phyloP scores from a whole-genome alignment of 1,140 invertebrate species.

The Tetramorium alpestre region DNA sequence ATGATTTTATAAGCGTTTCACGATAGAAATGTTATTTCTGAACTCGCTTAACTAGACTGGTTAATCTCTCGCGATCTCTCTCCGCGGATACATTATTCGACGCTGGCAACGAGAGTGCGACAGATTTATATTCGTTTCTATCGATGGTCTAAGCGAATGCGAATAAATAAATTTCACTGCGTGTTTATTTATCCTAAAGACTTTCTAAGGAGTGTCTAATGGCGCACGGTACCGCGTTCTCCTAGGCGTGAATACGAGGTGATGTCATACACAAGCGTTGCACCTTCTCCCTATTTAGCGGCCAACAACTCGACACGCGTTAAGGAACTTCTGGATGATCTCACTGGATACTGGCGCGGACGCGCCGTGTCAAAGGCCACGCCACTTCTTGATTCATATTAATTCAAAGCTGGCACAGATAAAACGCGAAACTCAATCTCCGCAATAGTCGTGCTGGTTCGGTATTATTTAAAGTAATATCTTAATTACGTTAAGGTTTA shows the following conservation, averaged over 20 bases:
- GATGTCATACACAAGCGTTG: slow-evolving; percentile 74
- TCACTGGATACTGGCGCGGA: slow-evolving; percentile 54
- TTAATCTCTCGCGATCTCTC: slow-evolving; percentile 35
- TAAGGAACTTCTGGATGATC: slow-evolving; percentile 65
- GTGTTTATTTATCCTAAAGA: slow-evolving; percentile 71
- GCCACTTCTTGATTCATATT: slow-evolving; percentile 51
- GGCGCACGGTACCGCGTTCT: slow-evolving; percentile 44
- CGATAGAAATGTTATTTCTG: slow-evolving; percentile 27
- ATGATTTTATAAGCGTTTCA: slow-evolving; percentile 11
- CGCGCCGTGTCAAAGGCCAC: slow-evolving; percentile 64
- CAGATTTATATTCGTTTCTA: slow-evolving; percentile 59
- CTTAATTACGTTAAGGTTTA: not conserved
- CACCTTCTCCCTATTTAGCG: slow-evolving; percentile 71
- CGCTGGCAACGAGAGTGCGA: not conserved
- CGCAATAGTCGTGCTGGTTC: not conserved
- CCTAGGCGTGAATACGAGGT: slow-evolving; percentile 71
- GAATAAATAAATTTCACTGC: slow-evolving; percentile 69
- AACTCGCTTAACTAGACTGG: slow-evolving; percentile 23
- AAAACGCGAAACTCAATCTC: slow-evolving; percentile 26
- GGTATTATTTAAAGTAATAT: not conserved
- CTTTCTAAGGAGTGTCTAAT: slow-evolving; percentile 77
- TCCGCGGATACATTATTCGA: slow-evolving; percentile 1
- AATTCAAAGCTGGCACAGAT: slow-evolving; percentile 16
- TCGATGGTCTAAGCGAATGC: slow-evolving; percentile 15
- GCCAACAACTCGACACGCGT: slow-evolving; percentile 45